Evolutionary conservation across 1,140 invertebrate species (phyloP).

Genomic region (Bombus superbus): DNA sequence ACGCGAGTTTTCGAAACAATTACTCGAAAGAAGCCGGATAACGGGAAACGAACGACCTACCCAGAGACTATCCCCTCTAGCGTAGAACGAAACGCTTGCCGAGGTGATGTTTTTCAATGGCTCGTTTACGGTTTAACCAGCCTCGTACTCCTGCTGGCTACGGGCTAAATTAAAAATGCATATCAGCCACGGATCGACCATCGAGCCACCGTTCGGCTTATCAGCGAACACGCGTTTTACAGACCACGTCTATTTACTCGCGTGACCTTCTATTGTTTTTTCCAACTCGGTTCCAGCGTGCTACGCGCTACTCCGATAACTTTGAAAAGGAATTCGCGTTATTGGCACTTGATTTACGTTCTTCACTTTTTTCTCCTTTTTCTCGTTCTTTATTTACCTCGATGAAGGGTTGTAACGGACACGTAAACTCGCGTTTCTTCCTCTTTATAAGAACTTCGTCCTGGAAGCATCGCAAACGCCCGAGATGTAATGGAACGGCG

Average conservation of each 20-base stretch:
- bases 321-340: neutral
- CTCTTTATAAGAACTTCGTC: no score
- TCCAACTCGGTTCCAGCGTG: rapidly evolving
- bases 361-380: no score
- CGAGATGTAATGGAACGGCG: neutral
- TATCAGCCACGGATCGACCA: slow-evolving; percentile 13
- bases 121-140: neutral
- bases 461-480: no score
- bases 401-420: no score
- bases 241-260: slow-evolving; percentile 23
- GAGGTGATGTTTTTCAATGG: slow-evolving; percentile 13
- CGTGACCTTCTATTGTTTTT: slow-evolving; percentile 27
- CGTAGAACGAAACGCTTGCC: neutral
- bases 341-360: neutral
- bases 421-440: neutral
- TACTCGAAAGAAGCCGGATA: slow-evolving; percentile 30
- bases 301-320: neutral
- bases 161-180: slow-evolving; percentile 36
- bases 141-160: neutral
- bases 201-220: slow-evolving; percentile 32
- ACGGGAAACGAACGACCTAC: slow-evolving; percentile 10
- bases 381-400: no score
- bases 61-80: neutral
- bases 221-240: slow-evolving; percentile 34
- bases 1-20: slow-evolving; percentile 50